phyloP scores from a whole-genome alignment of 2,797 vertebrate species.

The Heteromormyrus szaboi region DNA sequence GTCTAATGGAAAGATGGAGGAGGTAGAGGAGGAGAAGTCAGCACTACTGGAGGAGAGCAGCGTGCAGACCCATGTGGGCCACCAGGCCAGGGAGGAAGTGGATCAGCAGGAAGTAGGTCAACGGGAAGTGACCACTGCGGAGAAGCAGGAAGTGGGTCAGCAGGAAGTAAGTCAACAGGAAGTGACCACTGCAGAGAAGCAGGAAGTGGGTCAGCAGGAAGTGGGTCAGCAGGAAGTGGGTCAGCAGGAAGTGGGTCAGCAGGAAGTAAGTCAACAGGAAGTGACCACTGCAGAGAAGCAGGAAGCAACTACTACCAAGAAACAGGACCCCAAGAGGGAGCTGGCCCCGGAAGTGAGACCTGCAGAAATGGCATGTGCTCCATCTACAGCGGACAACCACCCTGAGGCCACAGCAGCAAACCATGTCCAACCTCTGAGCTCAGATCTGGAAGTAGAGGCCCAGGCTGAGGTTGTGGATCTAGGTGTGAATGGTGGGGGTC shows the following conservation, averaged over 20 bases:
- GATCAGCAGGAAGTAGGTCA: not conserved
- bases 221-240: slow-evolving; percentile 41
- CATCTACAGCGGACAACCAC: not conserved
- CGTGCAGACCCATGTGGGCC: slow-evolving; percentile 19
- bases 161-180: slow-evolving; percentile 7
- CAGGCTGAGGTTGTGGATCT: slow-evolving; percentile 24
- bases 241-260: slow-evolving; percentile 1
- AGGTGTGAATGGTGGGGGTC: not conserved
- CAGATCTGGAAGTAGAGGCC: slow-evolving; percentile 2
- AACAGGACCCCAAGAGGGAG: not conserved
- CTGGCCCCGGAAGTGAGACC: not conserved
- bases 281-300: not conserved
- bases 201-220: not conserved
- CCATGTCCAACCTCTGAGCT: not conserved
- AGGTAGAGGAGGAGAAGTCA: slow-evolving; percentile 35
- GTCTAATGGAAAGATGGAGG: slow-evolving; percentile 41
- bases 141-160: slow-evolving; percentile 16
- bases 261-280: slow-evolving; percentile 20
- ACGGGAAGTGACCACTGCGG: not conserved
- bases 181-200: not conserved
- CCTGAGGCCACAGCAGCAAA: not conserved
- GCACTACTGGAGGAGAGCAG: not conserved
- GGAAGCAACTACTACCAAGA: not conserved
- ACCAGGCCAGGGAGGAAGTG: slow-evolving; percentile 30
- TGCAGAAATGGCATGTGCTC: not conserved